Evolutionary conservation across 1,140 invertebrate genomes (phyloP), one percentile per base, ranked within the genome.

Genomic region (Eumeta japonica): DNA sequence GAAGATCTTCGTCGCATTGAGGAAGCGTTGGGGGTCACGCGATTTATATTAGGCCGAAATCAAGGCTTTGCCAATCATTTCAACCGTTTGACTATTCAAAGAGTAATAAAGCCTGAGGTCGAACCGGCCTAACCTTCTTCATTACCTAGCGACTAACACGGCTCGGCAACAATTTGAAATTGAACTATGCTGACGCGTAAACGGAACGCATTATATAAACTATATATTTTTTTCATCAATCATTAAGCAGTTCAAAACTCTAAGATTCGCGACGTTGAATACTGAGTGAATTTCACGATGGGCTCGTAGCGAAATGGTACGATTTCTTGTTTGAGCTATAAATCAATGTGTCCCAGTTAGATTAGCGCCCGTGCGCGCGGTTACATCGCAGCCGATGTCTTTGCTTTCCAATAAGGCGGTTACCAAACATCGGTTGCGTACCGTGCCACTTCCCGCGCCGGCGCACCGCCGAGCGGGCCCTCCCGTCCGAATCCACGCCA

Each of bases 21-120:
- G n/a, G n/a, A n/a, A n/a, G n/a, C n/a, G n/a, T n/a, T n/a, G 5
- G 53, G 58, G 62, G 53, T 67, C 56, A 59, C 45, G 58, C 55
- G 60, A 57, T 67, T 63, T 65, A 66, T 67, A 67, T 65, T 62
- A 58, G 59, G 43, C 57, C 48, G 55, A 58, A 71, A 57, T 68
- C 68, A 67, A 71, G 63, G 68, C 59, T 53, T 53, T 48, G 49
- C 57, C 61, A 68, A 65, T 68, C 59, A 58, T 58, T 62, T 59
- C 55, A 58, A 56, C 57, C 56, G 55, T 65, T 60, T 60, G 61
- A 51, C 55, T 52, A 64, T 56, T 63, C 55, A 60, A 61, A 60
- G 55, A 53, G 49, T 55, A 67, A 63, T 61, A 61, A 62, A 61
- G 55, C 40, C 52, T 55, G 41, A 70, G 62, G 65, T 44, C 58